A percentile compares a stretch with the other conserved stretches of the same genome.
phyloP scores from a whole-genome alignment of 2,113 vertebrate species.

The Hemibagrus wyckioides region DNA sequence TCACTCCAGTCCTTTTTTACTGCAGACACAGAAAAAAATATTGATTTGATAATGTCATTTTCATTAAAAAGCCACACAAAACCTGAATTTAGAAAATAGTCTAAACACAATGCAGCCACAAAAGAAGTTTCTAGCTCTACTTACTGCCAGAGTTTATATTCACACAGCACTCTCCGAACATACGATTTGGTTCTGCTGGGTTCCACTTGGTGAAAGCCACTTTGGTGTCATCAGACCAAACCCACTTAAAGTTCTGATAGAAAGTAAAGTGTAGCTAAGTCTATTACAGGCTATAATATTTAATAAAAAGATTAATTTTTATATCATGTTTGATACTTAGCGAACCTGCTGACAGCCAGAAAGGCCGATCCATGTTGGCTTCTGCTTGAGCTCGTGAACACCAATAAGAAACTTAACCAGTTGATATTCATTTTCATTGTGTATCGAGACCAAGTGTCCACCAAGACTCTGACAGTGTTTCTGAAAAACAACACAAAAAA shows the following conservation, averaged over 20 bases:
- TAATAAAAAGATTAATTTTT: background rate
- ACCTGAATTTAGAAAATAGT: background rate
- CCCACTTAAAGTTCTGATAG: background rate
- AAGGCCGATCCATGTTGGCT: conserved; percentile 24
- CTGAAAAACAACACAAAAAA: background rate
- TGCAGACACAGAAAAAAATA: background rate
- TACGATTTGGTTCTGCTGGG: background rate
- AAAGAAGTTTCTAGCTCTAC: background rate
- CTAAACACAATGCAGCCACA: background rate
- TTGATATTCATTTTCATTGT: conserved; percentile 14
- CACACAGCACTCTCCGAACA: conserved; percentile 9
- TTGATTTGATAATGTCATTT: background rate
- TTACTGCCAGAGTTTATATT: conserved; percentile 2
- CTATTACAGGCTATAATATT: background rate
- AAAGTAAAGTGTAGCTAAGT: background rate
- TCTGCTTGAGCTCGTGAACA: background rate
- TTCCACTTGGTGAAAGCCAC: conserved; percentile 13
- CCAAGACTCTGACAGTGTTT: background rate
- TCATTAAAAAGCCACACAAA: background rate
- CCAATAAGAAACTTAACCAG: conserved; percentile 19
- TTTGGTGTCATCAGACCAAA: conserved; percentile 36
- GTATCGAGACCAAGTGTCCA: conserved; percentile 29
- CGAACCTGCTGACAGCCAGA: conserved; percentile 17
- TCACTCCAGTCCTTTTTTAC: conserved; percentile 28
- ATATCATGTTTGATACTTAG: background rate